Conservation (phyloP, 2,113 vertebrate species). For the Phainopepla nitens region DNA sequence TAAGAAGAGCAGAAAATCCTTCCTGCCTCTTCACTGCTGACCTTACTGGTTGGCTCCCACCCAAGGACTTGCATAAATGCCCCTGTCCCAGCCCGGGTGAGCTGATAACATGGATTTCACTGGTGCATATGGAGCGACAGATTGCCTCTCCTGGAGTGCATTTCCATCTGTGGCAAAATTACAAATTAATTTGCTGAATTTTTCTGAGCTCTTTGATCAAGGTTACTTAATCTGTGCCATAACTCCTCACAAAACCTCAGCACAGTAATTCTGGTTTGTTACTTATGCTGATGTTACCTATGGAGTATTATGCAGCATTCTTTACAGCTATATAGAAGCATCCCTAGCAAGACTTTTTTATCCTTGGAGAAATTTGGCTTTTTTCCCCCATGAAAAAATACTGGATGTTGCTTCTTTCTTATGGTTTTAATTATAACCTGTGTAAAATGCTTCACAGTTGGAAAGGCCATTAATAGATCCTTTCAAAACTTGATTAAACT, state of each 20-base stretch:
- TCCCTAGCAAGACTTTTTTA: not conserved
- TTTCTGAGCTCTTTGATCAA: slow-evolving; percentile 27
- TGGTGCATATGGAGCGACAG: slow-evolving; percentile 24
- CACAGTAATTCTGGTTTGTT: not conserved
- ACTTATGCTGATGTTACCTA: not conserved
- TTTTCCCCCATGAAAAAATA: not conserved
- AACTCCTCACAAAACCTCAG: not conserved
- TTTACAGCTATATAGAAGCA: not conserved
- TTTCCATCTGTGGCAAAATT: slow-evolving; percentile 46
- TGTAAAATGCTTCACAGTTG: not conserved
- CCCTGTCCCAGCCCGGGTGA: not conserved
- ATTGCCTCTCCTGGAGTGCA: slow-evolving; percentile 32
- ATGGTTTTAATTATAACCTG: not conserved
- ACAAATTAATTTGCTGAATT: slow-evolving; percentile 16
- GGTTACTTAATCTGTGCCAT: not conserved
- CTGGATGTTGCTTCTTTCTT: not conserved
- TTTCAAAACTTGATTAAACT: not conserved
- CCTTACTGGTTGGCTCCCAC: not conserved
- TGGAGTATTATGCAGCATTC: not conserved
- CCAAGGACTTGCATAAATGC: slow-evolving; percentile 2
- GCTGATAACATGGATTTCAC: not conserved
- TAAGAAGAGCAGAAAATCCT: not conserved
- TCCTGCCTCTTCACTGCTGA: not conserved
- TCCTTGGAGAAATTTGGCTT: not conserved
- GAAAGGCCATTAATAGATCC: not conserved